Base-by-base conservation (phyloP, 2,888 invertebrate species). In the Adelphocoris suturalis region DNA sequence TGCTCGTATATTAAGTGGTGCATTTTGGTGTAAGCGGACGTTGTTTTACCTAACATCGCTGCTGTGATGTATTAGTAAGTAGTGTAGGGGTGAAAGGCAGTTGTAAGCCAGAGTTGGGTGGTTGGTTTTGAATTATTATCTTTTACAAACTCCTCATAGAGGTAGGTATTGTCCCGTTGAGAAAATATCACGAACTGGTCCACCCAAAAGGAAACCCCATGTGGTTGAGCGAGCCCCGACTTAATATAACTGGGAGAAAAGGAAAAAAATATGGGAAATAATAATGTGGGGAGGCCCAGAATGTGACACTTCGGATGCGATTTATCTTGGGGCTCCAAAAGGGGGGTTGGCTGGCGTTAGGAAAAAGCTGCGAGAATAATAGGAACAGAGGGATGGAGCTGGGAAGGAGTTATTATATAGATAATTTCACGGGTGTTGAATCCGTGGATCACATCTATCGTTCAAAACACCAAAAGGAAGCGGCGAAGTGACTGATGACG, bases 401-500 rank as follows among this genome's bases (percentile, higher is more conserved):
- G 5, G 81, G 81, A 12, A 14, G 82, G 52, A 37, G 14, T 82
- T 46, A 82, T 52, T 55, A 55, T 82, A 48, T 23, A 19, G 82
- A 52, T 82, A 47, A 82, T 82, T 82, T 82, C 82, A 82, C 82
- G 82, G 82, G 52, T 52, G 82, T 82, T 82, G 82, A 82, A 52
- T 55, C 52, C 23, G 82, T 23, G 48, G 52, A 52, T 82, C 52
- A 27, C 5, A 23, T 23, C 52, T 52, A 82, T 82, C 82, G 27
- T 55, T 82, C 82, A 82, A 23, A n/a, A 46, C 19, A n/a, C 48
- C 52, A 0, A 12, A 55, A 27, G 68, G 68, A 68, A 23, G 23
- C 68, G 12, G 68, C 7, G 57, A 57, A 57, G 16, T 57, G 14
- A 57, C 57, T 57, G 57, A 57, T 16, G 52, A 52, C 2, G 52